Evolutionary conservation across 1,140 invertebrate species (phyloP), one percentile per base, ranked within the genome.

Genomic region (Drosophila tani): DNA sequence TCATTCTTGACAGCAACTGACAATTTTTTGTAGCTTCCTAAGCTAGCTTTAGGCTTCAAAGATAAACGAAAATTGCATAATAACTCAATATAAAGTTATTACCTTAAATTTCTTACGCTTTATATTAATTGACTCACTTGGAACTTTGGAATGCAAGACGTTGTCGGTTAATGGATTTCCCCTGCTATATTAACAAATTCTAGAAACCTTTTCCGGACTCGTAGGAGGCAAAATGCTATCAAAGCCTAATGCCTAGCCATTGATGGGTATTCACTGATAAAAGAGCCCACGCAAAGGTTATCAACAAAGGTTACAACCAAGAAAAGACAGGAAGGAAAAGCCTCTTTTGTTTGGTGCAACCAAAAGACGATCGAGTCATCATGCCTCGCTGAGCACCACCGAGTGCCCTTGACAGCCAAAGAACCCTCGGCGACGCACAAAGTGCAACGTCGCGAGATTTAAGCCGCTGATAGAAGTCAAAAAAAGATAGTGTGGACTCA

Each of bases 261-360:
- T 49, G 82, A 86, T 82, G 80, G 47, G 40, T 35, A 62, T 49
- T 47, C 50, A 43, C 35, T 76, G 81, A 84, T 85, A 83, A 49
- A 24, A 53, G 29, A 46, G 29, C 74, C 75, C 57, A 78, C 65
- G 65, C 56, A 62, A 47, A 74, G 55, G 53, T 71, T 66, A 71
- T 70, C 60, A 47, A 29, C 17, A 21, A 14, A 55, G 51, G 50
- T 53, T 35, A 19, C 17, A 29, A 8, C n/a, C 53, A 27, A 19
- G 60, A 56, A 32, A 55, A 55, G 60, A 70, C 75, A 69, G 57
- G 56, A n/a, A n/a, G n/a, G n/a, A 67, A 68, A 59, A 60, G 56
- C 32, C 50, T 68, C 27, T 77, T 75, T 65, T 57, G 27, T 56
- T 56, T 41, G 59, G 70, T 75, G 70, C 71, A 65, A 76, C 51